These are phyloP conservation scores for Hemitrygon akajei DNA, from an alignment of 2,797 vertebrate genomes.

Conservation along the genomic window DNA sequence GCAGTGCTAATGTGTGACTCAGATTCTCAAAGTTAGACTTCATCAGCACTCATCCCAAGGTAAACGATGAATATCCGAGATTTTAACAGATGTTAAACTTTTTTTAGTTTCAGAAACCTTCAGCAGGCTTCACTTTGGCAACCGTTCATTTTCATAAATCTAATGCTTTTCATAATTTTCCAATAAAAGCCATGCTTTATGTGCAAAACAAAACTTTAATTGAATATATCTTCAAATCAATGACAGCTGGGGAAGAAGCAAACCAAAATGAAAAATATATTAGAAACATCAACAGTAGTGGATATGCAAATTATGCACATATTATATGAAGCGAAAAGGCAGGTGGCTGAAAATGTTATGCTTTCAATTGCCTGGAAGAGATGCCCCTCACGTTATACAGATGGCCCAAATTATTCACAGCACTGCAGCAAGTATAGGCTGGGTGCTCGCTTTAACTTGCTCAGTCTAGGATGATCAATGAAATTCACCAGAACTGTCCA, in stretches of 20 bases:
- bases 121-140: background rate
- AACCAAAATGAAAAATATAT: background rate
- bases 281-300: background rate
- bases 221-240: background rate
- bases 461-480: background rate
- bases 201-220: background rate
- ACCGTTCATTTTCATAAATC: background rate
- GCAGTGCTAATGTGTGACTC: background rate
- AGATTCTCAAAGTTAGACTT: background rate
- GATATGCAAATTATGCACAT: background rate
- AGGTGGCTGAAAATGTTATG: background rate
- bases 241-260: background rate
- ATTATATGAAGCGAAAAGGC: background rate
- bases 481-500: background rate
- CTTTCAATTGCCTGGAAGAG: background rate
- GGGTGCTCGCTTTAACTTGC: background rate
- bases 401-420: conserved; percentile 8
- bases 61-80: background rate
- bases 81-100: background rate
- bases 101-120: background rate
- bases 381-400: background rate
- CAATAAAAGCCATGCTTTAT: background rate
- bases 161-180: background rate
- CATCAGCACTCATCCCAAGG: background rate
- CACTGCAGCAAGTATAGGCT: background rate